Evolutionary conservation across 2,888 invertebrate species (phyloP).

Genomic region (Amphimallon solstitiale): DNA sequence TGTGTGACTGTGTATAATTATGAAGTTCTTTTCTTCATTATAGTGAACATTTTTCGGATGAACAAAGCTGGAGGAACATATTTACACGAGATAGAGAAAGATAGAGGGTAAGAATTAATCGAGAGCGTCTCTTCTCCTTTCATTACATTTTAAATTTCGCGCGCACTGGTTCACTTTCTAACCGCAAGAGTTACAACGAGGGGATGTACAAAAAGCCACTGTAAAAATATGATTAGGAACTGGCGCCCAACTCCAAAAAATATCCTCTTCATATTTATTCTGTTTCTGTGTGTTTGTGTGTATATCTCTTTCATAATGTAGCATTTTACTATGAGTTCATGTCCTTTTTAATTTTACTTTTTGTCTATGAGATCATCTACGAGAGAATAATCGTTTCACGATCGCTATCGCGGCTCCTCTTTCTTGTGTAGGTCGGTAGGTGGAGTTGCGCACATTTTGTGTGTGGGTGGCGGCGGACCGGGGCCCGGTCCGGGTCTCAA

Average conservation of each 20-base stretch:
- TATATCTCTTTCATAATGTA: no score
- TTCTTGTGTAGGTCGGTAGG: conserved; percentile 70
- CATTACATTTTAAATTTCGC: background rate
- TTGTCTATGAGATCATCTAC: conserved; percentile 37
- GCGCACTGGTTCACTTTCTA: conserved; percentile 6
- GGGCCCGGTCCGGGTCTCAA: conserved; percentile 67
- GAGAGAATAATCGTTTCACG: conserved; percentile 18
- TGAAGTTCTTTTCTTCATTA: no score
- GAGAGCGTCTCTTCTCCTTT: background rate
- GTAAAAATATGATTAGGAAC: conserved; percentile 57
- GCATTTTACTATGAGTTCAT: background rate
- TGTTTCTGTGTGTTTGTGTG: conserved; percentile 1
- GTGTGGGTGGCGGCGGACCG: conserved; percentile 64
- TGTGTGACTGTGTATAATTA: no score
- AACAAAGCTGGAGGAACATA: no score
- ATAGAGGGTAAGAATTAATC: background rate
- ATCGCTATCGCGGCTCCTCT: conserved; percentile 70
- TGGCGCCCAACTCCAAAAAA: conserved; percentile 33
- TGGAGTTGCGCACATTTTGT: conserved; percentile 67
- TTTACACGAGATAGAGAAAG: no score
- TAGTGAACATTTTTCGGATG: no score
- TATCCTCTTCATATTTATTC: conserved; percentile 7
- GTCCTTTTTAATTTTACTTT: conserved; percentile 1
- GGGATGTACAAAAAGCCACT: conserved; percentile 56
- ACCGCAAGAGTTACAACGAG: conserved; percentile 11